A percentile compares a stretch with the other conserved stretches of the same genome.
Evolutionary conservation across 2,888 invertebrate genomes (phyloP).

Genomic region (Tiliacea citrago): DNA sequence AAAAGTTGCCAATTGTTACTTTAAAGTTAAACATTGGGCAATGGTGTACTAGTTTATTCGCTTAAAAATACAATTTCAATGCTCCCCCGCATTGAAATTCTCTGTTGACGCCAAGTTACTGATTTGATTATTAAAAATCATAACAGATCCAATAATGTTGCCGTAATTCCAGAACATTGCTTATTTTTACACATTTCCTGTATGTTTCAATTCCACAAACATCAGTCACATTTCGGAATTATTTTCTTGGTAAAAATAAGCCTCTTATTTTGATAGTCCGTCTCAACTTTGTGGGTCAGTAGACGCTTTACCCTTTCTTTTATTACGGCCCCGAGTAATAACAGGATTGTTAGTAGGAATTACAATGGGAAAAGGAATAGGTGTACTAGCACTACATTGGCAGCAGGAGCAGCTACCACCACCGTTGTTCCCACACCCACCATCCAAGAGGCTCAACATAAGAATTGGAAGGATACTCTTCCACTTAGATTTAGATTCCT

Average conservation of each 20-base stretch:
- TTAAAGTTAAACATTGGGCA: background rate
- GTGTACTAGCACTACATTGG: constrained; percentile 65
- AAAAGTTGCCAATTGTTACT: background rate
- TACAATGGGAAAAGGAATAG: constrained; percentile 77
- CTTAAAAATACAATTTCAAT: too few species aligned
- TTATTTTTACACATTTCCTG: background rate
- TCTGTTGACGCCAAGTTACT: background rate
- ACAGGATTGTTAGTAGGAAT: constrained; percentile 75
- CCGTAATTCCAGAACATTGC: background rate
- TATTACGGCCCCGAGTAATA: constrained; percentile 53
- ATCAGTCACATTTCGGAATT: background rate
- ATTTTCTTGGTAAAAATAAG: background rate
- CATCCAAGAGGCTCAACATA: constrained; percentile 72
- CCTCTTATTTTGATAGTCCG: background rate
- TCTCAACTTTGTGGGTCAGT: background rate
- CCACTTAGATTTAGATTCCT: constrained; percentile 70
- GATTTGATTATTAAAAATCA: background rate
- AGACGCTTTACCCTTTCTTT: constrained; percentile 7
- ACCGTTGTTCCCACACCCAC: constrained; percentile 57
- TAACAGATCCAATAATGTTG: constrained; percentile 1
- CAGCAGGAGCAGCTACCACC: constrained; percentile 64
- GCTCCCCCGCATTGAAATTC: background rate
- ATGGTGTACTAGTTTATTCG: background rate
- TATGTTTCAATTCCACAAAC: background rate
- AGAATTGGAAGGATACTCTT: constrained; percentile 75